Percentiles rank a stretch among this genome's conserved stretches.
Conservation (phyloP, 2,113 vertebrate genomes). For the Romanogobio albipinnatus region DNA sequence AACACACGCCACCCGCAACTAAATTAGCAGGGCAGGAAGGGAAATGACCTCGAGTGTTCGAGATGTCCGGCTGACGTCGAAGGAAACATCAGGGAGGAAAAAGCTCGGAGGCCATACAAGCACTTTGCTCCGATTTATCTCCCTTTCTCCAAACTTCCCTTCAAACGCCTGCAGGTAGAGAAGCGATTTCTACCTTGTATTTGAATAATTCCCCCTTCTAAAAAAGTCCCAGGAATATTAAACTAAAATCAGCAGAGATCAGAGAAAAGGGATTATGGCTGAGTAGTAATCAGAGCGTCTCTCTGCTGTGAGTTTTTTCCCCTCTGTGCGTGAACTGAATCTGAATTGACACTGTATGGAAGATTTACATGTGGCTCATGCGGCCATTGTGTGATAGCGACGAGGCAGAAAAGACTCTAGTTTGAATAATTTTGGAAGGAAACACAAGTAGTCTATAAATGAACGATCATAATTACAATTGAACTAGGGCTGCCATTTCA, state of each 20-base stretch:
- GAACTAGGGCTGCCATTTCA: not conserved
- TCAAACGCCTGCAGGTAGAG: constrained; percentile 79
- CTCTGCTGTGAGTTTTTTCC: constrained; percentile 53
- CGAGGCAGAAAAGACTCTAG: not conserved
- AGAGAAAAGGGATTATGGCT: constrained; percentile 86
- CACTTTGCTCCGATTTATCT: constrained; percentile 82
- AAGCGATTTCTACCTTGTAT: constrained; percentile 87
- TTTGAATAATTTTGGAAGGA: not conserved
- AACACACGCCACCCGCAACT: constrained; percentile 40
- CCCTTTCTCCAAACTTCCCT: constrained; percentile 61
- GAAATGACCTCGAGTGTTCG: constrained; percentile 56
- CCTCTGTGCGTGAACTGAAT: constrained; percentile 59
- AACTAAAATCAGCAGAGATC: constrained; percentile 81
- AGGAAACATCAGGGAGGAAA: constrained; percentile 55
- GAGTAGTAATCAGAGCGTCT: constrained; percentile 78
- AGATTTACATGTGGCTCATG: constrained; percentile 21
- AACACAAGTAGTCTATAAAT: not conserved
- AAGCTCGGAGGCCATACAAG: constrained; percentile 79
- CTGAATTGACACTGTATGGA: constrained; percentile 29
- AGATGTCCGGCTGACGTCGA: constrained; percentile 52
- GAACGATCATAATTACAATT: not conserved
- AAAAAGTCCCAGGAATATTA: constrained; percentile 60
- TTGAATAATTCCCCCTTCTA: constrained; percentile 85
- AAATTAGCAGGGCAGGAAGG: constrained; percentile 63
- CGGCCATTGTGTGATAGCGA: not conserved